These are phyloP conservation scores for Cecropterus lyciades DNA, from an alignment of 1,140 invertebrate species.

Conservation along the genomic window DNA sequence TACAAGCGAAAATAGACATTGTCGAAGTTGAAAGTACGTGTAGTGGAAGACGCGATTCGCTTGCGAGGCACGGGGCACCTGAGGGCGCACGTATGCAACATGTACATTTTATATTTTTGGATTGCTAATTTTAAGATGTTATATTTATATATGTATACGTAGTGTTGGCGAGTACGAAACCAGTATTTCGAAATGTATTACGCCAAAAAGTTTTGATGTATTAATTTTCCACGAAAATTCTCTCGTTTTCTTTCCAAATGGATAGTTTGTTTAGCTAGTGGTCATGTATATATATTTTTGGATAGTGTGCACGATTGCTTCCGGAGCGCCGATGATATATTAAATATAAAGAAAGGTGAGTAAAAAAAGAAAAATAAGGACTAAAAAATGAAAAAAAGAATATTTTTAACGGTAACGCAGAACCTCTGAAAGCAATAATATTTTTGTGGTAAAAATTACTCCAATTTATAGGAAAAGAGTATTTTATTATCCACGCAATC, in stretches of 20 bases:
- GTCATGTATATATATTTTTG: constrained; percentile 80
- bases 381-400: constrained; percentile 52
- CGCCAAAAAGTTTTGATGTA: constrained; percentile 83
- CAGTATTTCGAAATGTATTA: constrained; percentile 81
- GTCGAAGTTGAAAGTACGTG: constrained; percentile 39
- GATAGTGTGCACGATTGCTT: constrained; percentile 80
- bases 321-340: constrained; percentile 56
- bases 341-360: constrained; percentile 48
- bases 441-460: constrained; percentile 78
- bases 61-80: constrained; percentile 62
- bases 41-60: constrained; percentile 52
- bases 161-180: constrained; percentile 76
- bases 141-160: constrained; percentile 84
- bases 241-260: constrained; percentile 66
- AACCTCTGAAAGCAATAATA: constrained; percentile 81
- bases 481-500: constrained; percentile 78
- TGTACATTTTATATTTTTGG: constrained; percentile 84
- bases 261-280: constrained; percentile 82
- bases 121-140: constrained; percentile 84
- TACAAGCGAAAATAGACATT: constrained; percentile 53
- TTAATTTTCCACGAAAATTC: constrained; percentile 78
- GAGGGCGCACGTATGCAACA: constrained; percentile 78
- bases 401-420: constrained; percentile 76
- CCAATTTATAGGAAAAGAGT: constrained; percentile 73
- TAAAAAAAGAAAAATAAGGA: constrained; percentile 44